phyloP scores from a whole-genome alignment of 2,113 vertebrate species.

The Perccottus glenii region DNA sequence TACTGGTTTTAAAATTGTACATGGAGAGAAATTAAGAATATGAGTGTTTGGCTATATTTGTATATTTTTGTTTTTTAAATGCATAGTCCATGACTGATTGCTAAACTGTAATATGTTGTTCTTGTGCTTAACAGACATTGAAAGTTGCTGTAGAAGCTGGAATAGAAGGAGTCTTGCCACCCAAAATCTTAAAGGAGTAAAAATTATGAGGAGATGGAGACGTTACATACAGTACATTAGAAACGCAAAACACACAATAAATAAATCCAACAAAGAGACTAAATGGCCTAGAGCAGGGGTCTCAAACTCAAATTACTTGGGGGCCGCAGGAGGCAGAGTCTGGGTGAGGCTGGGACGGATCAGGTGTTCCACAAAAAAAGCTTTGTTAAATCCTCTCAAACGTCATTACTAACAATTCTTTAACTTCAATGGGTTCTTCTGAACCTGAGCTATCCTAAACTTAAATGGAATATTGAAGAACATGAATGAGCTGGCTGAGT shows the following conservation, averaged over 20 bases:
- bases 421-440: too few relatives aligned
- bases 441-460: background rate
- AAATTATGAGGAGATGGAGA: constrained; percentile 40
- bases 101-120: constrained; percentile 4
- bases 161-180: constrained; percentile 32
- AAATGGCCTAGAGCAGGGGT: background rate
- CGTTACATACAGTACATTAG: too few relatives aligned
- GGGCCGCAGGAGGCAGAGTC: too few relatives aligned
- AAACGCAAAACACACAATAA: background rate
- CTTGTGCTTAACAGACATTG: constrained; percentile 52
- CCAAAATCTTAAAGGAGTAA: constrained; percentile 40
- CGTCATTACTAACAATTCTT: too few relatives aligned
- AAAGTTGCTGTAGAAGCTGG: constrained; percentile 39
- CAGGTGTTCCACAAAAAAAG: too few relatives aligned
- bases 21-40: too few relatives aligned
- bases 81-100: background rate
- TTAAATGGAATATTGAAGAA: too few relatives aligned
- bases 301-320: too few relatives aligned
- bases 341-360: too few relatives aligned
- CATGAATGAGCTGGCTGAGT: too few relatives aligned
- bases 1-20: too few relatives aligned
- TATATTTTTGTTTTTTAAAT: background rate
- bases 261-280: background rate
- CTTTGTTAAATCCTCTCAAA: too few relatives aligned
- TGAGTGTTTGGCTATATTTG: background rate